phyloP scores from a whole-genome alignment of 1,140 invertebrate species.

The Proales similis region DNA sequence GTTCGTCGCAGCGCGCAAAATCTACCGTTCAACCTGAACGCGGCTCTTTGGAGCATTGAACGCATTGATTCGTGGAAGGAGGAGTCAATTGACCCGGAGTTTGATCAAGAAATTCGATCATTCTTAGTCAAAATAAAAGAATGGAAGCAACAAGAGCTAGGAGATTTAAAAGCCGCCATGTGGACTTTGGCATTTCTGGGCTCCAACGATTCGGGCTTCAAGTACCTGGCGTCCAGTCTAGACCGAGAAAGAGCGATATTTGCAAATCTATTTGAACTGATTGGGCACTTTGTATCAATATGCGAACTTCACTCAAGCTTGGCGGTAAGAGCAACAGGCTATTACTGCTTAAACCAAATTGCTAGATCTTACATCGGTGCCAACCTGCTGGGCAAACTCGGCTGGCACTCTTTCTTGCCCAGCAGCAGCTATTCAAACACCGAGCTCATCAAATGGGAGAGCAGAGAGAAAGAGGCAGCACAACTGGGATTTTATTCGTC shows the following conservation, averaged over 20 bases:
- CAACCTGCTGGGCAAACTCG: constrained; percentile 26
- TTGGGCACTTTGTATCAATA: constrained; percentile 1
- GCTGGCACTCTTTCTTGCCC: constrained; percentile 31
- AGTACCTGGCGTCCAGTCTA: constrained; percentile 17
- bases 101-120: too few species aligned
- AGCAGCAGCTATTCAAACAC: constrained; percentile 2
- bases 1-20: too few species aligned
- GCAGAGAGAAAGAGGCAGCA: constrained; percentile 25
- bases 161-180: constrained; percentile 3
- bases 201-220: constrained; percentile 15
- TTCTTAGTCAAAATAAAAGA: too few species aligned
- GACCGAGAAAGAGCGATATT: neutral
- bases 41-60: too few species aligned
- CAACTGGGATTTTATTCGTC: neutral
- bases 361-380: constrained; percentile 14
- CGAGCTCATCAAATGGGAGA: too few species aligned
- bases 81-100: neutral
- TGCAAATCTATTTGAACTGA: constrained; percentile 28
- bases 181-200: constrained; percentile 4
- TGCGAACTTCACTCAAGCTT: constrained; percentile 20
- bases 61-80: too few species aligned
- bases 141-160: constrained; percentile 12
- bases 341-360: constrained; percentile 14
- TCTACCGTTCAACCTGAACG: constrained; percentile 13
- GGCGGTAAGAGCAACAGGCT: constrained; percentile 11